Base-by-base conservation (phyloP, 2,797 vertebrate genomes). In the Pogoniulus pusillus region DNA sequence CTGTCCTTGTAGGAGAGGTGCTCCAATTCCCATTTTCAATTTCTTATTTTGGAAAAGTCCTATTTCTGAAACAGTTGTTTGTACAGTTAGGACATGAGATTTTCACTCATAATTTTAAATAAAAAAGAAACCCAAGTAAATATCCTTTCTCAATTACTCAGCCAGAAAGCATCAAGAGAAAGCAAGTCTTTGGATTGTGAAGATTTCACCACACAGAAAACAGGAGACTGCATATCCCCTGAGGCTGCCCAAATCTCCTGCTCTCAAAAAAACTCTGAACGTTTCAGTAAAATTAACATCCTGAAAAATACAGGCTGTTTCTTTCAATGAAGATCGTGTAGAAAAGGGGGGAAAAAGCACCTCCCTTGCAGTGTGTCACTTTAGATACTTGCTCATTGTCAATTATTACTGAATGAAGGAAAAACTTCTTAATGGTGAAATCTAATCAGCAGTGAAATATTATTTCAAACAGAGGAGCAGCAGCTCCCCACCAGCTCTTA, bases 351-450 rank as follows among this genome's bases (percentile, higher is more conserved):
- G 53, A 65, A 51, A 79, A 66, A 74, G 49, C 68, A 76, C 58
- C 90, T 89, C 88, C 75, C 69, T 87, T 90, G 35, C 69, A 82
- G 39, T 12, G 15, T 81, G 72, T 90, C 69, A 87, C 70, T 89
- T 91, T 23, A 89, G 84, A 69, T 68, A 63, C 75, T 75, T 83
- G 87, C 65, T 91, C 85, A 90, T 74, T 87, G 73, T 49, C 78
- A 62, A 22, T 91, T 84, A 64, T 62, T 80, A 74, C 66, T 91
- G 71, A 95, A 88, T 47, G 57, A 85, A 91, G 58, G 39, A 70
- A 93, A 57, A 78, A 57, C 62, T 75, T 81, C 35, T 49, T 69
- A 69, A 84, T 41, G 43, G 55, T 83, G 62, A 34, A 60, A 68
- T 75, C 32, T 30, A 83, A 75, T n/a, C 17, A 51, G 30, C 62